phyloP scores from a whole-genome alignment of 2,113 vertebrate genomes.

The Alexandromys fortis region DNA sequence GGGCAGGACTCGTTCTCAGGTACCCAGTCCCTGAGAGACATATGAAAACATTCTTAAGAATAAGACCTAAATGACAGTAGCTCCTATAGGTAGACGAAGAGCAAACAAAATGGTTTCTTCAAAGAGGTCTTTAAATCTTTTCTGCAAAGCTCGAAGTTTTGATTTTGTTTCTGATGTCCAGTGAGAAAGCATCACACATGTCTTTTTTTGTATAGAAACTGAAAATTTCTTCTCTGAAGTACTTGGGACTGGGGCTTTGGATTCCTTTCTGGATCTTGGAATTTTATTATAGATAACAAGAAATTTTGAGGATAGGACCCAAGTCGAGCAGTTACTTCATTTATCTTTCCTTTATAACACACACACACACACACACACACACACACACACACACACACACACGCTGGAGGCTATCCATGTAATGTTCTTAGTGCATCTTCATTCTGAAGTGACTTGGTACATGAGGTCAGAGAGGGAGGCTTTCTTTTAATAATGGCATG shows the following conservation, averaged over 20 bases:
- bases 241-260: background rate
- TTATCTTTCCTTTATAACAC: background rate
- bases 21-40: background rate
- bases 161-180: background rate
- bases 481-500: background rate
- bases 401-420: background rate
- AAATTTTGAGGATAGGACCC: background rate
- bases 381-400: no score
- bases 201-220: background rate
- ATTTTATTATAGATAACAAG: no score
- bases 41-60: background rate
- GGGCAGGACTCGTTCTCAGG: no score
- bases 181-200: background rate
- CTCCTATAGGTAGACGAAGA: background rate
- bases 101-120: background rate
- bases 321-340: background rate
- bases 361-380: no score
- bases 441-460: background rate
- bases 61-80: background rate
- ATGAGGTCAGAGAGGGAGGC: background rate
- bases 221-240: background rate
- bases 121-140: background rate
- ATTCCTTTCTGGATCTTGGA: background rate
- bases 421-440: background rate
- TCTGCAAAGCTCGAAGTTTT: background rate